A percentile compares a stretch with the other conserved stretches of the same genome.
Evolutionary conservation across 2,113 vertebrate genomes (phyloP).

Genomic region (Mixornis gularis): DNA sequence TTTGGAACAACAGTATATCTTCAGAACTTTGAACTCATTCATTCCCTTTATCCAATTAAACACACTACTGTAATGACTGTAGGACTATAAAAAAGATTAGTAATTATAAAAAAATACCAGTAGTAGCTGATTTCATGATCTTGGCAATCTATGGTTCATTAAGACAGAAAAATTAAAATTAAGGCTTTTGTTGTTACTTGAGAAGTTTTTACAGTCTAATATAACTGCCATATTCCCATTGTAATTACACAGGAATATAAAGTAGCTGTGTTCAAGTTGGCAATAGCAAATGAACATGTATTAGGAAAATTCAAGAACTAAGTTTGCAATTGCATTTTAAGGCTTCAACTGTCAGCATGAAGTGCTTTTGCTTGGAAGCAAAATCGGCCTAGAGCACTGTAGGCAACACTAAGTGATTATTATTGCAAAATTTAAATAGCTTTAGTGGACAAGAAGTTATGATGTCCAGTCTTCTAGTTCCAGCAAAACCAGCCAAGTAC

Average conservation of each 20-base stretch:
- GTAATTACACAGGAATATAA: neutral
- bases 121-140: neutral
- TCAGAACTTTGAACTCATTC: neutral
- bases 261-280: neutral
- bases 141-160: neutral
- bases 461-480: neutral
- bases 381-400: neutral
- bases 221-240: neutral
- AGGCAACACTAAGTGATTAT: neutral
- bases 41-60: neutral
- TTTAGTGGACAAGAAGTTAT: neutral
- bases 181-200: neutral
- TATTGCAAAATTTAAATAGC: neutral
- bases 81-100: neutral
- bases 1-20: constrained; percentile 50
- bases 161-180: neutral
- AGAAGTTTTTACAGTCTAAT: neutral
- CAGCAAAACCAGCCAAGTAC: neutral
- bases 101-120: neutral
- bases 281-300: rapidly evolving
- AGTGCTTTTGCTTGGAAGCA: neutral
- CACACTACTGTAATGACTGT: neutral
- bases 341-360: neutral
- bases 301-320: neutral
- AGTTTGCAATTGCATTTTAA: neutral